These are phyloP conservation scores for Oscheius sp. DNA, from an alignment of 2,888 invertebrate species.

Conservation along the genomic window DNA sequence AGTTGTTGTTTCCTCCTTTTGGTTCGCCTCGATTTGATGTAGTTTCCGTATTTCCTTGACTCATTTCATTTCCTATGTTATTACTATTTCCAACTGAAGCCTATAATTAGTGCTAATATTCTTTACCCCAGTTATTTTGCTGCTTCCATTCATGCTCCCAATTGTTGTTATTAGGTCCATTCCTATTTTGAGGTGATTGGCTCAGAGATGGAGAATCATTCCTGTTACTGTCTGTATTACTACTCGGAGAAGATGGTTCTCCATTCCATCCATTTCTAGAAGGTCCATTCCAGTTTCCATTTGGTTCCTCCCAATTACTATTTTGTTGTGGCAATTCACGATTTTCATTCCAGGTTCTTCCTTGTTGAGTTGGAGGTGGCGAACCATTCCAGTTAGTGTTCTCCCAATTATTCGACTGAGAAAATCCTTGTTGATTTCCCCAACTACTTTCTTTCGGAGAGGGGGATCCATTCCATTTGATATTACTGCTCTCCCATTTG, in stretches of 20 bases:
- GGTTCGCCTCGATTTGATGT: too few species aligned
- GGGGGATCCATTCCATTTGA: neutral
- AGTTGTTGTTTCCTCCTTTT: too few species aligned
- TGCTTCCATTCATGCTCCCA: neutral
- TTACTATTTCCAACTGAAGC: neutral
- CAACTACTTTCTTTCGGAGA: neutral
- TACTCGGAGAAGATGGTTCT: neutral
- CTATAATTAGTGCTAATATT: neutral
- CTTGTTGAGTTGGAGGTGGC: neutral
- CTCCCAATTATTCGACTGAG: conserved; percentile 10
- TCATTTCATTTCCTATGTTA: neutral
- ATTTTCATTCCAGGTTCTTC: neutral
- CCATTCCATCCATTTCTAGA: neutral
- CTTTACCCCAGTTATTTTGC: neutral
- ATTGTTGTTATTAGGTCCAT: conserved; percentile 3
- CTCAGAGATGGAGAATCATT: too few species aligned
- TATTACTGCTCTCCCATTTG: neutral
- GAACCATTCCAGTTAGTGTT: neutral
- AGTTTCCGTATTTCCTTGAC: too few species aligned
- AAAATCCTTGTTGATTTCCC: neutral
- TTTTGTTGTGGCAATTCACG: neutral
- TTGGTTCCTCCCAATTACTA: neutral
- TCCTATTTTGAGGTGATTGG: too few species aligned
- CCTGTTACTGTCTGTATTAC: neutral
- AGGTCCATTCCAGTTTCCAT: neutral